phyloP scores from a whole-genome alignment of 1,140 invertebrate genomes.

The Leptopilina boulardi region DNA sequence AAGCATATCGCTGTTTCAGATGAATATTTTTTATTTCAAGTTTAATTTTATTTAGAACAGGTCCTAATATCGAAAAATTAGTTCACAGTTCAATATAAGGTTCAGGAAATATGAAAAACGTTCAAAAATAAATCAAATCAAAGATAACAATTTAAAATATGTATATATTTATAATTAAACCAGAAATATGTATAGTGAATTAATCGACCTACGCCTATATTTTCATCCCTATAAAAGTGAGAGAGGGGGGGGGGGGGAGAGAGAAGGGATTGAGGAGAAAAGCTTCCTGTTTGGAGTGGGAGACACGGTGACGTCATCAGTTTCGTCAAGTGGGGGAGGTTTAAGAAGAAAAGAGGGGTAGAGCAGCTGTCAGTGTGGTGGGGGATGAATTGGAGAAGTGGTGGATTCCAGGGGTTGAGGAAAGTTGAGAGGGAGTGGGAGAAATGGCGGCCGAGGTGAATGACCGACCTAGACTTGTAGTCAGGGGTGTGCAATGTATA shows the following conservation, averaged over 20 bases:
- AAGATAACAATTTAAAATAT: not conserved
- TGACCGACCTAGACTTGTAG: slow-evolving; percentile 76
- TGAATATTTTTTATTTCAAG: no score
- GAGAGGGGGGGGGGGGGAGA: not conserved
- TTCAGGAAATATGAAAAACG: no score
- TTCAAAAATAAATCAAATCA: not conserved
- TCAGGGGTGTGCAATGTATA: slow-evolving; percentile 74
- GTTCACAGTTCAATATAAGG: no score
- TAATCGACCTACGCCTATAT: slow-evolving; percentile 51
- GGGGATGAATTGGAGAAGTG: slow-evolving; percentile 46
- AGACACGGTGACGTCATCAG: slow-evolving; percentile 42
- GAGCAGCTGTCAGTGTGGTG: slow-evolving; percentile 45
- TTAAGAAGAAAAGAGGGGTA: slow-evolving; percentile 38
- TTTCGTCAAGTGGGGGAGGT: slow-evolving; percentile 32
- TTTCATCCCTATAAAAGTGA: slow-evolving; percentile 34
- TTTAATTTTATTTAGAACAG: no score
- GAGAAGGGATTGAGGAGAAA: not conserved
- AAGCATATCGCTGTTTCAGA: no score
- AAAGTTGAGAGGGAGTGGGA: slow-evolving; percentile 35
- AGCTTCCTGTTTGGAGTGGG: slow-evolving; percentile 17
- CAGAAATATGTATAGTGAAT: slow-evolving; percentile 12
- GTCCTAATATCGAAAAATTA: no score
- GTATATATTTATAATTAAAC: not conserved
- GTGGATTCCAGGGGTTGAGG: slow-evolving; percentile 36
- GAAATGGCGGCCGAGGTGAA: slow-evolving; percentile 69